These are phyloP conservation scores for Lasiurus cinereus DNA, from an alignment of 2,113 vertebrate genomes.

Conservation along the genomic window DNA sequence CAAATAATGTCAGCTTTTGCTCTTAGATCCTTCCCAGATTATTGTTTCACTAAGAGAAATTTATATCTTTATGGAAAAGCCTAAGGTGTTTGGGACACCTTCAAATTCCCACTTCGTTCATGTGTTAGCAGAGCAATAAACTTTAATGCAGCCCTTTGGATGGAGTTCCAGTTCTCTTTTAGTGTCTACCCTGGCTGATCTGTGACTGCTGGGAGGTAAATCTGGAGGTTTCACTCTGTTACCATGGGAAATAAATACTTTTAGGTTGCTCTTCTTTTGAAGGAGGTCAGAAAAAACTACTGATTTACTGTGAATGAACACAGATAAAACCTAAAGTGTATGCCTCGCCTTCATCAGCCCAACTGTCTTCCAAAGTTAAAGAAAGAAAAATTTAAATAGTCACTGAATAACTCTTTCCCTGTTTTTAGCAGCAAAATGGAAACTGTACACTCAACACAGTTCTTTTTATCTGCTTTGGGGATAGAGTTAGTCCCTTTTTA, in stretches of 20 bases:
- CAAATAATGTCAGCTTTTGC: not conserved
- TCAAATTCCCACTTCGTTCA: not conserved
- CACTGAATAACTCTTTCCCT: not conserved
- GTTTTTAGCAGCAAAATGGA: not conserved
- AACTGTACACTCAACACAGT: too few species aligned
- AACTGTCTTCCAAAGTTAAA: not conserved
- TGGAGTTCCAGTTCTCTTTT: not conserved
- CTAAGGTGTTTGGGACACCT: not conserved
- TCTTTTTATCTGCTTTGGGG: not conserved
- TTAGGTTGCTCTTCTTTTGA: not conserved
- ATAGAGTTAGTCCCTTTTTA: not conserved
- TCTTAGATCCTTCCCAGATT: not conserved
- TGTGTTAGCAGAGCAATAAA: not conserved
- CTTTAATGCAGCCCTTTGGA: not conserved
- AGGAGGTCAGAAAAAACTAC: not conserved
- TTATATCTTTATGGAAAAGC: constrained; percentile 15
- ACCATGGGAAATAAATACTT: not conserved
- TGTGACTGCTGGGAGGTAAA: not conserved
- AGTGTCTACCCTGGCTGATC: not conserved
- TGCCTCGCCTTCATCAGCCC: not conserved
- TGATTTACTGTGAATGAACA: not conserved
- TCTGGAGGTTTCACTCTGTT: not conserved
- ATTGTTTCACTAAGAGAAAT: not conserved
- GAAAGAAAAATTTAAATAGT: not conserved
- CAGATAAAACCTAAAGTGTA: not conserved